These are phyloP conservation scores for Sebastes umbrosus DNA, from an alignment of 2,797 vertebrate genomes.

Conservation along the genomic window DNA sequence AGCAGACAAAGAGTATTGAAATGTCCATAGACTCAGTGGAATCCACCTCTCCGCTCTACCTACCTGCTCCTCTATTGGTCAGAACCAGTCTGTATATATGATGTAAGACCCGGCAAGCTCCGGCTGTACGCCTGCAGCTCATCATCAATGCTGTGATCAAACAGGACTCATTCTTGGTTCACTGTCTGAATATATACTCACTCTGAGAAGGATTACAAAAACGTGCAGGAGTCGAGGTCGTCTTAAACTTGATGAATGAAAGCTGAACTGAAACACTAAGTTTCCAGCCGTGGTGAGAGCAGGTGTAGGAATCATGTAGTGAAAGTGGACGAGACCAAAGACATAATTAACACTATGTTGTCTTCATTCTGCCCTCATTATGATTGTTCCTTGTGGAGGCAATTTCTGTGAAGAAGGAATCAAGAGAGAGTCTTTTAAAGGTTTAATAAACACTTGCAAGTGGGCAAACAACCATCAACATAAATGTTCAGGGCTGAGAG, in stretches of 20 bases:
- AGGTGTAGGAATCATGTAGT: neutral
- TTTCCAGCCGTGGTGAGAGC: neutral
- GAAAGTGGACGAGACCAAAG: neutral
- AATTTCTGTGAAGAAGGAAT: no score
- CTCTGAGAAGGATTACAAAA: slow-evolving; percentile 89
- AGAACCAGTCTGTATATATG: slow-evolving; percentile 3
- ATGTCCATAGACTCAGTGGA: neutral
- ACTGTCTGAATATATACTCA: slow-evolving; percentile 88
- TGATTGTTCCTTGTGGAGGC: neutral
- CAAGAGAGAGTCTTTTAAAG: no score
- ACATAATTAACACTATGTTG: neutral
- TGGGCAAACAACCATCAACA: no score
- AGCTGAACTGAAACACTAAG: neutral
- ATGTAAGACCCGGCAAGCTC: slow-evolving; percentile 34
- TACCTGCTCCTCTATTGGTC: neutral
- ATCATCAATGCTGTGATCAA: slow-evolving; percentile 93
- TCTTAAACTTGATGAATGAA: neutral
- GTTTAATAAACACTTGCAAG: no score
- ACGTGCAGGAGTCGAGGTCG: slow-evolving; percentile 90
- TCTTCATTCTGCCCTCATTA: neutral
- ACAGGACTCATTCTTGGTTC: slow-evolving; percentile 89
- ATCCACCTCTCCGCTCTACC: neutral
- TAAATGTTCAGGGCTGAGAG: no score
- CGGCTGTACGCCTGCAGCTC: slow-evolving; percentile 74
- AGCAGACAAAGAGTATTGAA: neutral